Base-by-base conservation (phyloP, 2,113 vertebrate genomes). In the Upupa epops region DNA sequence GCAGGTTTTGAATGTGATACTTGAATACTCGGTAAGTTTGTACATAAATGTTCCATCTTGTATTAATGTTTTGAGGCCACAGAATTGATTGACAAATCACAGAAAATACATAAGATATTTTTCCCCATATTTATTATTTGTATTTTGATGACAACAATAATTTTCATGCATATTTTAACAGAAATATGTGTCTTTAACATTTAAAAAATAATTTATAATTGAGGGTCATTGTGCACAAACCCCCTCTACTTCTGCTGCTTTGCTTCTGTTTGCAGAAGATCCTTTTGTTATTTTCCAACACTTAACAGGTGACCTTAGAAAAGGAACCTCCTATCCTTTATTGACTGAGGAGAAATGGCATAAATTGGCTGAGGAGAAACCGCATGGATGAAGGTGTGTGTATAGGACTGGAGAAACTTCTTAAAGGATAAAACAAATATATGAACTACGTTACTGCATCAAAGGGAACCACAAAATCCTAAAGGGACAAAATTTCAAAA, bases 331-430 rank as follows among this genome's bases (percentile, higher is more conserved):
- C 7, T 83, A 19, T 75, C 40, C 51, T 83, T 66, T 86, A 66
- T 72, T 1, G 2, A 1, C 24, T 45, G 24, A 45, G 32, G 48
- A 87, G 49, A 81, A 87, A 34, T 32, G 28, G 22, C 4, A 4
- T 83, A 14, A 83, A 54, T 58, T 59, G 32, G n/a, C 24, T 72
- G 4, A n/a, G 32, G 28, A 55, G 59, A 59, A 94, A 69, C 32
- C 13, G 72, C 0, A 0, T 29, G 55, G 19, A 19, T 48, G 46
- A 48, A 48, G 17, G 46, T 48, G 46, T 73, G 17, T n/a, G 32
- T 32, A 12, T 74, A 75, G 68, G 69, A 87, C 5, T 32, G 21
- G 22, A 37, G 19, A 72, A n/a, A 49, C 32, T 58, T 71, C 24
- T 88, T 49, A 29, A 68, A 54, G 49, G 4, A 26, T 69, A 69